Evolutionary conservation across 2,888 invertebrate species (phyloP).

Genomic region (Cepaea hortensis): DNA sequence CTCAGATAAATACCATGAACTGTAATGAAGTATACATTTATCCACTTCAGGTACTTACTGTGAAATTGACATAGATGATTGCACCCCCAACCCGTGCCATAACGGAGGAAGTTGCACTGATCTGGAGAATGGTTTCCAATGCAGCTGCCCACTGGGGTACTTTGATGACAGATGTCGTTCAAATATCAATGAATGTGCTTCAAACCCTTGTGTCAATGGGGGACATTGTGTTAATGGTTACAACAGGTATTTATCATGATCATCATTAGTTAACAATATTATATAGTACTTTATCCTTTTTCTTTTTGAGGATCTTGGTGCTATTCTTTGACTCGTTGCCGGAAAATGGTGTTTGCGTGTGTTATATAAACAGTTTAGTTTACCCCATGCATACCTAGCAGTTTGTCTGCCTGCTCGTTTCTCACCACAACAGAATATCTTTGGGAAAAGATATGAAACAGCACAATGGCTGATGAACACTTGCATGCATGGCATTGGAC

Average conservation of each 20-base stretch:
- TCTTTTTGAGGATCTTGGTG: neutral
- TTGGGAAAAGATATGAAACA: no score
- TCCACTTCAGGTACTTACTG: constrained; percentile 85
- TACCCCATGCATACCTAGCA: no score
- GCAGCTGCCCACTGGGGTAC: constrained; percentile 84
- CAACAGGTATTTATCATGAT: constrained; percentile 83
- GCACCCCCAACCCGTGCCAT: constrained; percentile 93
- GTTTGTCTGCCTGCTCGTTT: no score
- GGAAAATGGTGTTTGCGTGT: no score
- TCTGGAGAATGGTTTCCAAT: constrained; percentile 92
- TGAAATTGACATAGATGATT: constrained; percentile 92
- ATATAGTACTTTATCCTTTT: neutral
- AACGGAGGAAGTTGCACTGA: constrained; percentile 93
- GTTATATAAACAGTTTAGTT: no score
- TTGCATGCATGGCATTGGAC: no score
- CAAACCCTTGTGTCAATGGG: constrained; percentile 95
- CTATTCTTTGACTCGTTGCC: neutral
- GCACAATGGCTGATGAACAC: no score
- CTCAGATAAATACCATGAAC: no score
- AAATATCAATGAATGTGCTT: constrained; percentile 93
- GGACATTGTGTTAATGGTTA: constrained; percentile 90
- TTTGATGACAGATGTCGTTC: constrained; percentile 73
- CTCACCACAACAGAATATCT: no score
- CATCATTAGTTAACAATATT: constrained; percentile 76
- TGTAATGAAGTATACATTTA: no score